Conservation (phyloP, 2,113 vertebrate genomes). For the Myocastor coypus region DNA sequence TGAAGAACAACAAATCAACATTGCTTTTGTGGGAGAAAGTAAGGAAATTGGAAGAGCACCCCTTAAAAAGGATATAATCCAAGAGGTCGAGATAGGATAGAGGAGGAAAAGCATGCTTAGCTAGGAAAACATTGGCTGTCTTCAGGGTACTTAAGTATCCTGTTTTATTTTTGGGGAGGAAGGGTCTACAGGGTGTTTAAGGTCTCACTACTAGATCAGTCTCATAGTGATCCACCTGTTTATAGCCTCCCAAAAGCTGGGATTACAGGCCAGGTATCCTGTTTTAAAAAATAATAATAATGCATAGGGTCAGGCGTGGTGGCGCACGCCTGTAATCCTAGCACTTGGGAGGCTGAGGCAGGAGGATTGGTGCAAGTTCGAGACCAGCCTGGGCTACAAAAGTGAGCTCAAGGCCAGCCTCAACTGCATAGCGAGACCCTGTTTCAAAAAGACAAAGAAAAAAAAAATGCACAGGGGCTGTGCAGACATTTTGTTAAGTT, state of each 20-base stretch:
- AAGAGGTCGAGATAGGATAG: neutral
- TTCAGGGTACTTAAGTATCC: neutral
- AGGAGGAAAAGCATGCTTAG: neutral
- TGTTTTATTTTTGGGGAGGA: neutral
- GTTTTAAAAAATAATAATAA: neutral
- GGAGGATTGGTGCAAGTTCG: too few relatives aligned
- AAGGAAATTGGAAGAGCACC: neutral
- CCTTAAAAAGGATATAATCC: neutral
- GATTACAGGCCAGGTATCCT: neutral
- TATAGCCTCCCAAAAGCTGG: too few relatives aligned
- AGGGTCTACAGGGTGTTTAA: too few relatives aligned
- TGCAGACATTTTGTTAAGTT: conserved; percentile 13
- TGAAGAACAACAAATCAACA: neutral
- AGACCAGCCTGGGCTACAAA: too few relatives aligned
- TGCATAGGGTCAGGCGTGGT: too few relatives aligned
- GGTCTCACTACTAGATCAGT: too few relatives aligned
- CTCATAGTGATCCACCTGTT: too few relatives aligned
- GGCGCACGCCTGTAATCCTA: too few relatives aligned
- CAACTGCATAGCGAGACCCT: too few relatives aligned
- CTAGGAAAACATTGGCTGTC: neutral
- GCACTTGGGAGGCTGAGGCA: too few relatives aligned
- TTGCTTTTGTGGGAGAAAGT: conserved; percentile 1
- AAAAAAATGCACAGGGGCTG: neutral
- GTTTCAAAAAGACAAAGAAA: neutral
- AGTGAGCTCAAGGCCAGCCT: too few relatives aligned